Conservation (phyloP, 2,797 vertebrate genomes). For the Macrochelys suwanniensis region DNA sequence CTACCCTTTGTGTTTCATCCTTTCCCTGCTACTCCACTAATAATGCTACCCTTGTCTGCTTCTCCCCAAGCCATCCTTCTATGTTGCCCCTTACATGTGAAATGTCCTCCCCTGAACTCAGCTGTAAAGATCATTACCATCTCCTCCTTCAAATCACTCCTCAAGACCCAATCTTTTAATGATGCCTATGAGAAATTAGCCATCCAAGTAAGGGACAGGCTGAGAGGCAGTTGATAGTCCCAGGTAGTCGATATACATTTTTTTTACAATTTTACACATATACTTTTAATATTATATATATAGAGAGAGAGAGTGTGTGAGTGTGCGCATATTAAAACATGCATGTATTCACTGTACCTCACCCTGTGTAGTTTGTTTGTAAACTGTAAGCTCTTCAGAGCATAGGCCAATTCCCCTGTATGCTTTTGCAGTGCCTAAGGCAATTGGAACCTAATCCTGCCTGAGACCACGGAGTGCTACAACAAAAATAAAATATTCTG, state of each 20-base stretch:
- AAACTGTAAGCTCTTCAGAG: slow-evolving; percentile 10
- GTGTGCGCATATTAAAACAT: neutral
- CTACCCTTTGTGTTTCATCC: neutral
- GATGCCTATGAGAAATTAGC: neutral
- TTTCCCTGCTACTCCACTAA: neutral
- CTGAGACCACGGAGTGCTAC: neutral
- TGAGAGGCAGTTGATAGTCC: neutral
- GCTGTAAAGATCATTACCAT: neutral
- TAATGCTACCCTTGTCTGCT: neutral
- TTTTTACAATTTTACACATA: neutral
- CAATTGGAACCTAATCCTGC: slow-evolving; percentile 24
- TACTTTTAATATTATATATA: neutral
- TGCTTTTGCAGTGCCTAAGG: slow-evolving; percentile 35
- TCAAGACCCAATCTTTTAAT: neutral
- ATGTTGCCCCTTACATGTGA: neutral
- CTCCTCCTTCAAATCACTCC: neutral
- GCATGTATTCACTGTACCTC: neutral
- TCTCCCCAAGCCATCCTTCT: neutral
- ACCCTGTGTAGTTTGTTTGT: neutral
- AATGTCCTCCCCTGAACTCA: slow-evolving; percentile 6
- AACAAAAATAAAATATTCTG: neutral
- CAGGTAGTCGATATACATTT: neutral
- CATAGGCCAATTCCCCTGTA: slow-evolving; percentile 22
- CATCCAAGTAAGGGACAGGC: neutral
- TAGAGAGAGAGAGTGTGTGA: too few species aligned